Base-by-base conservation (phyloP, 2,113 vertebrate genomes). In the Chloropsis cyanopogon region DNA sequence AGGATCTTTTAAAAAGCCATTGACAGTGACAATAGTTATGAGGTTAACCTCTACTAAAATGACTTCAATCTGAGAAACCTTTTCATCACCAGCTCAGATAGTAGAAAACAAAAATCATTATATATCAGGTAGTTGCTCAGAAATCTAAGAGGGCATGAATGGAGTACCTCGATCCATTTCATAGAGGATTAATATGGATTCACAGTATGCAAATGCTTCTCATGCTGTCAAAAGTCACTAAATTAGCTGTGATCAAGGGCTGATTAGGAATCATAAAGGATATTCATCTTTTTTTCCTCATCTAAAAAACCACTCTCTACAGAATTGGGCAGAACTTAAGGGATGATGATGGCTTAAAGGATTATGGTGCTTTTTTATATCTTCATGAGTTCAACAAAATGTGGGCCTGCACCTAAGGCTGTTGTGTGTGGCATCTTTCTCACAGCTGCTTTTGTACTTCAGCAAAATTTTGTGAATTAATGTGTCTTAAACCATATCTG, bases 121-220 rank as follows among this genome's bases (percentile, higher is more conserved):
- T 28, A 5, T 33, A 42, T 46, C 9, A 61, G 41, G 14, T 26
- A 35, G 33, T 35, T 87, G n/a, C 29, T 65, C 61, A 69, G 87
- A 76, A 91, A 70, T 89, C 31, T 65, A 73, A 31, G 26, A 77
- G 13, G 24, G 66, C 10, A n/a, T 23, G 19, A 54, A 35, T 7
- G 5, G 12, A 79, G 29, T 59, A 54, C 53, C 59, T 91, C 11
- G 16, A 47, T 88, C 50, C n/a, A 33, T 85, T 95, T 86, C 50
- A 90, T 57, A 72, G 57, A 61, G n/a, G 28, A 82, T 72, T 77
- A 86, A 89, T 85, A 92, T 11, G 31, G n/a, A 93, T 95, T 93
- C 70, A 72, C 61, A 87, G 50, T 75, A 90, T 80, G 46, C 41
- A 92, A 91, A 90, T 87, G n/a, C 28, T 88, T 76, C 70, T 91